phyloP scores from a whole-genome alignment of 2,888 invertebrate species.

The Ormyrus thymus region DNA sequence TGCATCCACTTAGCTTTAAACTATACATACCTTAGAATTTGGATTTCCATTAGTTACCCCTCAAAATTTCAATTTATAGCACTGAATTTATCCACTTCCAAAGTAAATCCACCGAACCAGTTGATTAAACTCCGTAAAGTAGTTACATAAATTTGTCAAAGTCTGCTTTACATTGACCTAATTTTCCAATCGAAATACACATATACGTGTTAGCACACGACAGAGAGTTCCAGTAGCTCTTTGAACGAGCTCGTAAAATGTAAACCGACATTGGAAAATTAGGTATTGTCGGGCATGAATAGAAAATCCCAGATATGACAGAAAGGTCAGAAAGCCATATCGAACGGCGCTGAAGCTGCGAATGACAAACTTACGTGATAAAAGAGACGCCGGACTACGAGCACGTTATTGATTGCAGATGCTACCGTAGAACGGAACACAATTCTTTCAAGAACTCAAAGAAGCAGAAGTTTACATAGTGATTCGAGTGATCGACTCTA shows the following conservation, averaged over 20 bases:
- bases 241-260: not conserved
- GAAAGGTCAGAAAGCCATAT: conserved; percentile 35
- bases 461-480: conserved; percentile 57
- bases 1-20: not conserved
- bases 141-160: not conserved
- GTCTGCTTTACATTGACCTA: conserved; percentile 6
- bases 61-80: conserved; percentile 3
- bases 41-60: conserved; percentile 25
- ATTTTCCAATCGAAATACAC: not conserved
- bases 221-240: not conserved
- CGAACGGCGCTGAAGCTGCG: conserved; percentile 40
- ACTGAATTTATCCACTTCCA: not conserved
- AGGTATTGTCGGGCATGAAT: conserved; percentile 15
- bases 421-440: conserved; percentile 8
- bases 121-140: not conserved
- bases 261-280: conserved; percentile 9
- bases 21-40: conserved; percentile 24
- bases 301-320: conserved; percentile 9
- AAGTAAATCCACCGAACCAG: not conserved
- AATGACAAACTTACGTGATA: conserved; percentile 35
- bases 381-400: conserved; percentile 25
- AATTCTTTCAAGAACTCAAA: conserved; percentile 56
- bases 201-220: not conserved
- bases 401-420: conserved; percentile 15
- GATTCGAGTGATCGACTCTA: conserved; percentile 31